Evolutionary conservation across 2,888 invertebrate species (phyloP).

Genomic region (Pristionchus entomophagus): DNA sequence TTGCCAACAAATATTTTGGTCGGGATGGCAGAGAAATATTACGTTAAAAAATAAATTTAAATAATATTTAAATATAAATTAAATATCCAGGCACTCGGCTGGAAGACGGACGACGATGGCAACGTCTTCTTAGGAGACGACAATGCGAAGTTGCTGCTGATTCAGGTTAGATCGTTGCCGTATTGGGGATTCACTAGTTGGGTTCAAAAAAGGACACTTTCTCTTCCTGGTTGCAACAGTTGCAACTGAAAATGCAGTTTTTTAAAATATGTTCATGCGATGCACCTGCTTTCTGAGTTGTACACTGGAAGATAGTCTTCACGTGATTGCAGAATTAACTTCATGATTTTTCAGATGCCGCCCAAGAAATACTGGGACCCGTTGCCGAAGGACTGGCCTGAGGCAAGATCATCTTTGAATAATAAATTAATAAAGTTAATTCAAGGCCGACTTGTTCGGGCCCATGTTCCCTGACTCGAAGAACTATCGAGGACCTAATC

Average conservation of each 20-base stretch:
- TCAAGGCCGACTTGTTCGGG: conserved; percentile 13
- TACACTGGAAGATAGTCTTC: too few relatives aligned
- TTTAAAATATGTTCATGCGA: too few relatives aligned
- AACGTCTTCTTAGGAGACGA: conserved; percentile 48
- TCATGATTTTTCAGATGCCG: not conserved
- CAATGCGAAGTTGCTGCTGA: conserved; percentile 30
- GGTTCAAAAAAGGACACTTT: too few relatives aligned
- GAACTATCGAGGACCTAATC: not conserved
- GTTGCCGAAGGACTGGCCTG: conserved; percentile 41
- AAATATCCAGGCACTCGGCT: conserved; percentile 40
- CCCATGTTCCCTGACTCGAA: conserved; percentile 37
- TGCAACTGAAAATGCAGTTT: too few relatives aligned
- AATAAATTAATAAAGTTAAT: too few relatives aligned
- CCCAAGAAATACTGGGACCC: conserved; percentile 40
- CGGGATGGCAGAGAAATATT: too few relatives aligned
- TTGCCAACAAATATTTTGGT: not conserved
- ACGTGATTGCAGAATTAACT: too few relatives aligned
- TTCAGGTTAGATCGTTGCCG: conserved; percentile 43
- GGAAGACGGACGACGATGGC: conserved; percentile 49
- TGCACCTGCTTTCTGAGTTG: too few relatives aligned
- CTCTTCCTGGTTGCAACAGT: too few relatives aligned
- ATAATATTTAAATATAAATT: not conserved
- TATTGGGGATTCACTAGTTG: too few relatives aligned
- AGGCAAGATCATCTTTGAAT: too few relatives aligned
- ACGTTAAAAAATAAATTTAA: not conserved